Percentiles rank a stretch among this genome's conserved stretches.
Conservation (phyloP, 2,888 invertebrate species). For the Chaetogeoica ovagalla region DNA sequence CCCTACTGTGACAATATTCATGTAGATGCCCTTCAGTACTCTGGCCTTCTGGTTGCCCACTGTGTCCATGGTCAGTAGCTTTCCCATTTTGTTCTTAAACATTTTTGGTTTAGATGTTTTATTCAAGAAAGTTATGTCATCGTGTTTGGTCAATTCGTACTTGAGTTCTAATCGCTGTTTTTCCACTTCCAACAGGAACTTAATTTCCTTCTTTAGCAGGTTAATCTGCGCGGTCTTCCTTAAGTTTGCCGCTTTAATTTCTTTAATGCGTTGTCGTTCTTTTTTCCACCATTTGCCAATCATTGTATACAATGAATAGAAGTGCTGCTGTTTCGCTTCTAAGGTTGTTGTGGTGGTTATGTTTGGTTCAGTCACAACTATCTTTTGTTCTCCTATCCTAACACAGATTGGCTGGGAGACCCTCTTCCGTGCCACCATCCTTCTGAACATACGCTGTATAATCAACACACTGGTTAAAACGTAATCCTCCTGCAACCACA, state of each 20-base stretch:
- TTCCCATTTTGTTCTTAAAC: slow-evolving; percentile 75
- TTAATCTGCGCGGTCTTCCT: slow-evolving; percentile 72
- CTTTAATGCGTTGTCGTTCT: slow-evolving; percentile 68
- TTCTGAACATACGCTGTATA: slow-evolving; percentile 21
- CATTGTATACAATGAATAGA: slow-evolving; percentile 61
- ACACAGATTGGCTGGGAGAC: neutral
- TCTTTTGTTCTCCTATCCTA: neutral
- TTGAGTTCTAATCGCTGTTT: slow-evolving; percentile 67
- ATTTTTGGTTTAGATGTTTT: slow-evolving; percentile 73
- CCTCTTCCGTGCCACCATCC: neutral
- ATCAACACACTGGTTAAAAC: slow-evolving; percentile 3
- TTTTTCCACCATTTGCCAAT: slow-evolving; percentile 71
- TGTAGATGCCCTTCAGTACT: slow-evolving; percentile 74
- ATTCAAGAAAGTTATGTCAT: slow-evolving; percentile 63
- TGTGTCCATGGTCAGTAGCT: slow-evolving; percentile 76
- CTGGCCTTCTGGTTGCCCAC: slow-evolving; percentile 77
- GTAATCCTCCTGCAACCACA: neutral
- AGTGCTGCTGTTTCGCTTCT: slow-evolving; percentile 36
- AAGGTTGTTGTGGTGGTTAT: neutral
- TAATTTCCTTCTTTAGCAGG: slow-evolving; percentile 74
- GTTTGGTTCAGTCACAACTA: neutral
- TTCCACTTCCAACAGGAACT: slow-evolving; percentile 71
- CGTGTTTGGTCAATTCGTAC: slow-evolving; percentile 55
- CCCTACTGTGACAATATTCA: slow-evolving; percentile 59
- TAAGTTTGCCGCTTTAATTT: slow-evolving; percentile 65